A percentile compares a stretch with the other conserved stretches of the same genome.
Conservation (phyloP, 2,888 invertebrate genomes). For the Eretmocerus hayati region DNA sequence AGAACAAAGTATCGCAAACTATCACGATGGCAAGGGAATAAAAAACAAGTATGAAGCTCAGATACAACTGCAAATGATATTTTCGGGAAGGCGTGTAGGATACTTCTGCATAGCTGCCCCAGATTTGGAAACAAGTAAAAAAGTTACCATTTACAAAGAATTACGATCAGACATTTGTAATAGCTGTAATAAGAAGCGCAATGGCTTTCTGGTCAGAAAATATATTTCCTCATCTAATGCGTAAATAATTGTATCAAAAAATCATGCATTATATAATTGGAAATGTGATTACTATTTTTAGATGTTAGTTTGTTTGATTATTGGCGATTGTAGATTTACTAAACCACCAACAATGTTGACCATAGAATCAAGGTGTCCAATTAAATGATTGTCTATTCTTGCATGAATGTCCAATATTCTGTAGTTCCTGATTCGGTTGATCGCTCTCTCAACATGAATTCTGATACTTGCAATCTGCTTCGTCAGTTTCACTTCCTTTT, state of each 20-base stretch:
- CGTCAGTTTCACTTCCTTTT: constrained; percentile 25
- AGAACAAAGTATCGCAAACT: not conserved
- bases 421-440: constrained; percentile 28
- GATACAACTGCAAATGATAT: constrained; percentile 30
- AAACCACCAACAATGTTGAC: constrained; percentile 23
- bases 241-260: constrained; percentile 1
- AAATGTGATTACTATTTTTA: not conserved
- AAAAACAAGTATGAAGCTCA: constrained; percentile 18
- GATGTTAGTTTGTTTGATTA: constrained; percentile 9
- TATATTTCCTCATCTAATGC: constrained; percentile 7
- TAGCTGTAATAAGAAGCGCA: constrained; percentile 2
- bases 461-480: constrained; percentile 29
- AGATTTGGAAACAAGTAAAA: constrained; percentile 24
- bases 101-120: constrained; percentile 28
- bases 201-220: constrained; percentile 2
- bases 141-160: constrained; percentile 9
- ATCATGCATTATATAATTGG: not conserved
- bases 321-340: constrained; percentile 24
- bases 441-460: constrained; percentile 33
- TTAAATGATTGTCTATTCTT: constrained; percentile 1
- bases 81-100: constrained; percentile 21
- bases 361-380: constrained; percentile 15
- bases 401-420: constrained; percentile 20
- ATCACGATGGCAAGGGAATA: too few species aligned
- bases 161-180: constrained; percentile 11